Evolutionary conservation across 1,140 invertebrate genomes (phyloP).

Genomic region (Apocrypta bakeri): DNA sequence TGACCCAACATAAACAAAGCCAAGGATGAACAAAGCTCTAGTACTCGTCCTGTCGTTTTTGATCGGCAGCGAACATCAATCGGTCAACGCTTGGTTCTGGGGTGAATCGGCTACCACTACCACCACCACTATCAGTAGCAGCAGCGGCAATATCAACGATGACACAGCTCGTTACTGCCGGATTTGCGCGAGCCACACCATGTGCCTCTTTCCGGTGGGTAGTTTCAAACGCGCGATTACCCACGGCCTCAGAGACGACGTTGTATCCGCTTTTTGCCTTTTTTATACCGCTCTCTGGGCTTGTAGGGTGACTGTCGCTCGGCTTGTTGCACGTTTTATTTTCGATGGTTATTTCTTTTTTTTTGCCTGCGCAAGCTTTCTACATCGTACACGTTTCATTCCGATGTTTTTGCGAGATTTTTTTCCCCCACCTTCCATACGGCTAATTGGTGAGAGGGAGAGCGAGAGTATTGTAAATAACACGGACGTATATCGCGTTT

Average conservation of each 20-base stretch:
- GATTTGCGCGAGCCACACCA: constrained; percentile 59
- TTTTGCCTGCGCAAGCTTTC: background rate
- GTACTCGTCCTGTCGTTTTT: background rate
- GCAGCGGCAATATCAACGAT: constrained; percentile 9
- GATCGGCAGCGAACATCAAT: background rate
- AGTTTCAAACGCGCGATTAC: constrained; percentile 8
- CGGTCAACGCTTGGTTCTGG: background rate
- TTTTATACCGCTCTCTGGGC: background rate
- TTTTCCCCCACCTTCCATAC: background rate
- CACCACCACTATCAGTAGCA: background rate
- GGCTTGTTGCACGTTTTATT: background rate
- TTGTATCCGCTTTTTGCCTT: background rate
- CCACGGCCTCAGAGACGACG: background rate
- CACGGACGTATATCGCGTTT: background rate
- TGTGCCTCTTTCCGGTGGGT: constrained; percentile 63
- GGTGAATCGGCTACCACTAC: background rate
- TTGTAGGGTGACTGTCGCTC: background rate
- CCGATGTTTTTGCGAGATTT: too few relatives aligned
- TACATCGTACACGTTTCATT: too few relatives aligned
- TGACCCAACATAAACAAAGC: background rate
- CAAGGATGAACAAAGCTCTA: constrained; percentile 1
- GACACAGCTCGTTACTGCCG: constrained; percentile 56
- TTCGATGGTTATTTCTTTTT: background rate
- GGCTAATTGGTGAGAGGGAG: background rate
- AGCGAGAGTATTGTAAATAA: background rate